A percentile compares a stretch with the other conserved stretches of the same genome.
phyloP scores from a whole-genome alignment of 1,140 invertebrate genomes.

The Cheumatopsyche charites region DNA sequence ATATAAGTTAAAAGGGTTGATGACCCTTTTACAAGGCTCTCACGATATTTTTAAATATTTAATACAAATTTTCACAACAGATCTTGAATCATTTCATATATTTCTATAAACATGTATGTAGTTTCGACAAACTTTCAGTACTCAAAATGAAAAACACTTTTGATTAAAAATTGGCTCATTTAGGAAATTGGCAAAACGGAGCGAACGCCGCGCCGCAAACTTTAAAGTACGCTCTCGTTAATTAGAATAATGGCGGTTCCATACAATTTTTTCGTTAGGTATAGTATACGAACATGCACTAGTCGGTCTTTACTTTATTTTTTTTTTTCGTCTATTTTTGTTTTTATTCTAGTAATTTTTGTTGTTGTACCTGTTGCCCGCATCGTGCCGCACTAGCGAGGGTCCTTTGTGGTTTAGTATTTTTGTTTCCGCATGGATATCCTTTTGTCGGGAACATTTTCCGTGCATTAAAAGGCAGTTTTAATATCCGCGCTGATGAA shows the following conservation, averaged over 20 bases:
- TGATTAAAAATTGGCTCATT: no score
- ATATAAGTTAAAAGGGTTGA: no score
- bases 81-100: no score
- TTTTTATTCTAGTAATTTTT: neutral
- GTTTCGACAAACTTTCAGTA: no score
- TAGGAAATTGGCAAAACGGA: no score
- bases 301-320: neutral
- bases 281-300: neutral
- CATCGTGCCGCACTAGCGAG: conserved; percentile 11
- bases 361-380: conserved; percentile 33
- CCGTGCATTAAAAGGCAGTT: conserved; percentile 40
- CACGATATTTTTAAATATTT: no score
- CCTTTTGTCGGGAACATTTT: conserved; percentile 37
- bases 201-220: neutral
- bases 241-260: conserved; percentile 26
- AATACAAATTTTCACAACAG: no score
- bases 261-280: conserved; percentile 1
- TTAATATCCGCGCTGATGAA: conserved; percentile 39
- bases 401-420: conserved; percentile 34
- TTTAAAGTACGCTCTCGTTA: neutral
- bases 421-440: conserved; percentile 40
- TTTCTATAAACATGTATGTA: no score
- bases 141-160: no score
- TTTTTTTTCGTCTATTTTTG: neutral
- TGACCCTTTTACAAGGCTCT: no score